Evolutionary conservation across 2,797 vertebrate species (phyloP).

Genomic region (Epinephelus coioides): DNA sequence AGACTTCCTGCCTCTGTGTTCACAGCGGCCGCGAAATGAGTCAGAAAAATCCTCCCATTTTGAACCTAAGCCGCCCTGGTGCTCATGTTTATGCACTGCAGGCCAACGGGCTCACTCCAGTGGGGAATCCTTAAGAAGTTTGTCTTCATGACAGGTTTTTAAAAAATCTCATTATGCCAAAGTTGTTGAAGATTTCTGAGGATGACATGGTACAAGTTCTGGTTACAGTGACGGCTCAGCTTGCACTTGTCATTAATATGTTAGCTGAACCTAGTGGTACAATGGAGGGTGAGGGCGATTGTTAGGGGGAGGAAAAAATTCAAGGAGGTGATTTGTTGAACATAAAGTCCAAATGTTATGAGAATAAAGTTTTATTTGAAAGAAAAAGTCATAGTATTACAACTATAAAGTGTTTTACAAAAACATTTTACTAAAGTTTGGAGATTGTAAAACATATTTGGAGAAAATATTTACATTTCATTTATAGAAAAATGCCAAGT

Average conservation of each 20-base stretch:
- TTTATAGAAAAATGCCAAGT: too few relatives aligned
- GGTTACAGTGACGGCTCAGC: neutral
- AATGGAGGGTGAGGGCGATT: neutral
- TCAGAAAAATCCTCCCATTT: conserved; percentile 44
- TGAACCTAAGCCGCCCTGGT: conserved; percentile 18
- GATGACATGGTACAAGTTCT: neutral
- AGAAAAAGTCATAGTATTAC: neutral
- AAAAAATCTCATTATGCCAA: conserved; percentile 44
- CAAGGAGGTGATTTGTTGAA: neutral
- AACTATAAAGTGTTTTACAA: too few relatives aligned
- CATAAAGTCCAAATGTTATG: neutral
- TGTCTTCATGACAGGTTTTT: conserved; percentile 28
- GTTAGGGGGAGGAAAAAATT: neutral
- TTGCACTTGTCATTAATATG: neutral
- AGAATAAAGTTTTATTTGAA: neutral
- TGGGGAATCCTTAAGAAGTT: conserved; percentile 27
- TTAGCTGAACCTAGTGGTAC: neutral
- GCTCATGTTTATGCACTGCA: conserved; percentile 37
- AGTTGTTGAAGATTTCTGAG: conserved; percentile 16
- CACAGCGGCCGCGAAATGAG: conserved; percentile 53
- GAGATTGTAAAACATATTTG: too few relatives aligned
- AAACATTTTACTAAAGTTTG: too few relatives aligned
- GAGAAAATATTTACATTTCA: too few relatives aligned
- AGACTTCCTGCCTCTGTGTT: conserved; percentile 50
- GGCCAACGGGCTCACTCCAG: conserved; percentile 17